Base-by-base conservation (phyloP, 2,113 vertebrate genomes). In the Chaenocephalus aceratus region DNA sequence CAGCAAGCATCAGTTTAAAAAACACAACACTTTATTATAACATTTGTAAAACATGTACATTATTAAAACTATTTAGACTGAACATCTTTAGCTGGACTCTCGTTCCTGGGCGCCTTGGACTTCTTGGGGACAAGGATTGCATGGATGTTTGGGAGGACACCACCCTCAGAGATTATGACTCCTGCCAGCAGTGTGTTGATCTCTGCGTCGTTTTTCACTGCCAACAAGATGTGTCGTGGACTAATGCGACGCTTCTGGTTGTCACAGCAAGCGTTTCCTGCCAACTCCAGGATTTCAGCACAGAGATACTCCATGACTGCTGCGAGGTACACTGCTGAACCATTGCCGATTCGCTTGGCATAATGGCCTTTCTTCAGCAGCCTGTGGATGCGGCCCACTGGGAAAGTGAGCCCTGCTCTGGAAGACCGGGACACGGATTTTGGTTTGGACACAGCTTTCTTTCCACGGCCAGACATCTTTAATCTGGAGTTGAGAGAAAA, bases 171-270 rank as follows among this genome's bases (percentile, higher is more conserved):
- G 18, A 97, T 92, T 0, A 89, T 96, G 76, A 97, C 95, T 0
- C 57, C 72, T 1, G 87, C 82, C 53, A 96, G 90, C 23, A 96
- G 69, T 0, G 84, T 80, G 84, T 91, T 93, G 52, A 96, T 91
- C 26, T 97, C 95, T 0, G 96, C 94, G 1, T 97, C 96, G 0
- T 92, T 96, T 60, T 90, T 91, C 57, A 96, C 93, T 0, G 96
- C 96, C 87, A 97, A 69, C 80, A 94, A 91, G 75, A 96, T 93
- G 79, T 96, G 96, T 1, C 94, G 91, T 11, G 95, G 95, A 26
- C 86, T 3, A 0, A 96, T 95, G 45, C 94, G 90, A 0, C 1
- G 18, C 80, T 93, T 96, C 75, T 95, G 95, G 80, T 95, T 96
- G 34, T 91, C 90, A 5, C 2, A 70, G 41, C 94, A 89, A 21